These are phyloP conservation scores for Drosophila pectinifera DNA, from an alignment of 1,140 invertebrate species.

Conservation along the genomic window DNA sequence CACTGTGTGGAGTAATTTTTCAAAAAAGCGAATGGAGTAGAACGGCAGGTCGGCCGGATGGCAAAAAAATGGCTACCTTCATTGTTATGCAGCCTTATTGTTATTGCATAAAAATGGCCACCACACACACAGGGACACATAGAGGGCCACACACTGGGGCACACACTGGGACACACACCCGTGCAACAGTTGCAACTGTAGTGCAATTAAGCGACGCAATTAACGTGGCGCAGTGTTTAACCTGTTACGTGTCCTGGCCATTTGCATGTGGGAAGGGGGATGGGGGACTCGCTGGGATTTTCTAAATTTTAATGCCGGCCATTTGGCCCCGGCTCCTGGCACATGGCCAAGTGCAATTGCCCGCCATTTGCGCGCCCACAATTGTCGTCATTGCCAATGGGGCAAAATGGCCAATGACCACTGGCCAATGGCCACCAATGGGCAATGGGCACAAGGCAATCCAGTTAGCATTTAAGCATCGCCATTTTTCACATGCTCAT, in stretches of 20 bases:
- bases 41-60: background rate
- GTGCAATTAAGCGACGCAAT: constrained; percentile 81
- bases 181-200: constrained; percentile 76
- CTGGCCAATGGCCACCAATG: constrained; percentile 5
- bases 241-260: constrained; percentile 69
- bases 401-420: constrained; percentile 12
- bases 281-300: constrained; percentile 49
- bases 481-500: constrained; percentile 66
- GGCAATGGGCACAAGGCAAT: constrained; percentile 7
- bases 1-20: constrained; percentile 71
- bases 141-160: background rate
- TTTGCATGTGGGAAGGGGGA: constrained; percentile 36
- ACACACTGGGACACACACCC: constrained; percentile 29
- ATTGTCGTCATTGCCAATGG: constrained; percentile 60
- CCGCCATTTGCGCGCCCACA: constrained; percentile 73
- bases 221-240: constrained; percentile 80
- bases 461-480: constrained; percentile 43
- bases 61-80: constrained; percentile 41
- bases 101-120: constrained; percentile 80
- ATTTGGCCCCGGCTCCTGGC: constrained; percentile 46
- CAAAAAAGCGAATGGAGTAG: constrained; percentile 51
- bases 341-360: constrained; percentile 63
- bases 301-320: constrained; percentile 79
- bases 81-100: constrained; percentile 81
- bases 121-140: constrained; percentile 13